Evolutionary conservation across 64 coral and sea anemone genomes (phyloP), one percentile per base, ranked within the genome.

Genomic region (Anthopleura sola): DNA sequence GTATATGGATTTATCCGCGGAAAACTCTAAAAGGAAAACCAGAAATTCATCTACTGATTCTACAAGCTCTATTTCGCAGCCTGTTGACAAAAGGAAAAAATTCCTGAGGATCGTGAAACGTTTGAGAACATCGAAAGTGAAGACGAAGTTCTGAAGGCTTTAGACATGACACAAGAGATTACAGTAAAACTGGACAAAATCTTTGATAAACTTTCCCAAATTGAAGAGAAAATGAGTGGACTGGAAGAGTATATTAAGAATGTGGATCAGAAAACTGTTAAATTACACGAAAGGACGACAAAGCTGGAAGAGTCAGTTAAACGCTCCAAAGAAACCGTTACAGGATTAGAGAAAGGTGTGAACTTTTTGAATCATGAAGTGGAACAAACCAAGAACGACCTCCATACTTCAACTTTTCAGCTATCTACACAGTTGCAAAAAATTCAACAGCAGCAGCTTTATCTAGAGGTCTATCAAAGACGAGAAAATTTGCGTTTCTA

Each of bases 401-500:
- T 58, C 20, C 17, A 19, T 58, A 58, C 55, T 58, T 58, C 55
- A 19, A 58, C 20, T 21, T 19, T 58, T 58, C 55, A 58, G 55
- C 55, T 58, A 58, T 58, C 55, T 58, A 58, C 55, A 58, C 14
- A 58, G 14, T 12, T 58, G 55, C 55, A 58, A 58, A 14, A 58
- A 58, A 58, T 58, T 58, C 6, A 58, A 58, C 55, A 58, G 55
- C 55, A 58, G 20, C 55, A 58, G 55, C 69, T 75, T 75, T 75
- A 75, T 28, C 69, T 33, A 36, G 69, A 75, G 29, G 69, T 75
- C 34, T 75, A 75, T 17, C 69, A 75, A 75, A 75, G 69, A 75
- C n/a, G n/a, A 36, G 69, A 75, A 36, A 75, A 75, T n/a, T n/a
- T 75, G n/a, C 69, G 69, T 13, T 75, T 75, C n/a, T 75, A 33